Evolutionary conservation across 2,888 invertebrate genomes (phyloP).

Genomic region (Coecobrya sp.): DNA sequence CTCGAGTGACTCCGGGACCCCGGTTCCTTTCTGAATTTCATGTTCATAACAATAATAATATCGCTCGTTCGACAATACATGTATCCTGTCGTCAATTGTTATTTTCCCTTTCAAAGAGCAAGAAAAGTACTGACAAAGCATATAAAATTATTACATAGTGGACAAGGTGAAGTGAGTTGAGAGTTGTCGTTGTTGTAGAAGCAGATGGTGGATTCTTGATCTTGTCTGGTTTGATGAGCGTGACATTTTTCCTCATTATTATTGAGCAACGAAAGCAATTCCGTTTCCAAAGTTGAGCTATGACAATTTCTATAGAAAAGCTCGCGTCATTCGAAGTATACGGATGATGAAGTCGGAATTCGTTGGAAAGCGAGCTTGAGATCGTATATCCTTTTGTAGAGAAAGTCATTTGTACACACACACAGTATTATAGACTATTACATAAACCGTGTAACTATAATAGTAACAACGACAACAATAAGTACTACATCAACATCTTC

Average conservation of each 20-base stretch:
- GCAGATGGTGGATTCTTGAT: not conserved
- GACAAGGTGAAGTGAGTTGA: conserved; percentile 42
- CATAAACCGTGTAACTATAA: not conserved
- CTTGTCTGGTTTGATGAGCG: conserved; percentile 11
- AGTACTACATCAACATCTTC: not conserved
- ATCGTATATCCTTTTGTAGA: not conserved
- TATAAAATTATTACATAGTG: not conserved
- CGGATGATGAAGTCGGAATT: not conserved
- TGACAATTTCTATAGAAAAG: too few species aligned
- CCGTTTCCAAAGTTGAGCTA: not conserved
- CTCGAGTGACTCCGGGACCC: not conserved
- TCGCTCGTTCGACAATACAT: not conserved
- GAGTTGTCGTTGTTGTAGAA: not conserved
- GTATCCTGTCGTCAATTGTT: conserved; percentile 24
- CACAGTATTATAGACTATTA: not conserved
- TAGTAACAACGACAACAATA: not conserved
- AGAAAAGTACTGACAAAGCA: not conserved
- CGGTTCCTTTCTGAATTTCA: not conserved
- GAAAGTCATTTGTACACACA: not conserved
- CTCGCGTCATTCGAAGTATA: not conserved
- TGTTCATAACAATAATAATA: not conserved
- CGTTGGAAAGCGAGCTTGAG: not conserved
- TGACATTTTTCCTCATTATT: not conserved
- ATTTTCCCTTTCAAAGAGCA: not conserved
- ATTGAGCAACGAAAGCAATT: not conserved